Percentiles rank a stretch among this genome's conserved stretches.
Evolutionary conservation across 1,140 invertebrate genomes (phyloP).

Genomic region (Euura lappo): DNA sequence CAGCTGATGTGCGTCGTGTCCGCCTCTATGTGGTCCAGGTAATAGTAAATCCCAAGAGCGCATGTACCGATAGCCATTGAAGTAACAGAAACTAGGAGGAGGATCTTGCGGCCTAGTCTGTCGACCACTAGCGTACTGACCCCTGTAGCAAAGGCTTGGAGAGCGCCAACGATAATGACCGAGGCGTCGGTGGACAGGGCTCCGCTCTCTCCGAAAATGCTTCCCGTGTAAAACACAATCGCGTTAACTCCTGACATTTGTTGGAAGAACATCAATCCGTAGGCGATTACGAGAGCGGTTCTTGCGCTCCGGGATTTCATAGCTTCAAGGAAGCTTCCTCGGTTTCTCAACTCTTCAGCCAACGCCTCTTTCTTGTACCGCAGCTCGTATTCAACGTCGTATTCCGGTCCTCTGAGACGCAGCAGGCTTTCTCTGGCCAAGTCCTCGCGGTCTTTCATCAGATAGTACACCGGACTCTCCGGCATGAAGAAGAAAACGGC

Average conservation of each 20-base stretch:
- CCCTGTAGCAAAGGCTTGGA: slow-evolving; percentile 78
- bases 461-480: slow-evolving; percentile 74
- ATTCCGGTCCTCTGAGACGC: slow-evolving; percentile 58
- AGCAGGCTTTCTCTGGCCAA: slow-evolving; percentile 59
- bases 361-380: slow-evolving; percentile 63
- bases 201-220: slow-evolving; percentile 75
- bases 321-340: slow-evolving; percentile 61
- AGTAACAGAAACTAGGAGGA: slow-evolving; percentile 69
- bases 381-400: slow-evolving; percentile 68
- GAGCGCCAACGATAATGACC: slow-evolving; percentile 78
- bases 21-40: slow-evolving; percentile 60
- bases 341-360: slow-evolving; percentile 60
- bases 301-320: slow-evolving; percentile 66
- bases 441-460: slow-evolving; percentile 51
- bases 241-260: slow-evolving; percentile 87
- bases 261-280: slow-evolving; percentile 84
- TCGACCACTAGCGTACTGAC: slow-evolving; percentile 77
- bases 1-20: slow-evolving; percentile 53
- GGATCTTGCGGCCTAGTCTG: slow-evolving; percentile 72
- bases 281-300: slow-evolving; percentile 75
- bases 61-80: slow-evolving; percentile 69
- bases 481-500: slow-evolving; percentile 68
- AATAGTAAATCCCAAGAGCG: slow-evolving; percentile 70
- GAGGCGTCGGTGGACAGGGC: slow-evolving; percentile 50
- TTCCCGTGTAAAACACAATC: slow-evolving; percentile 80